Base-by-base conservation (phyloP, 2,888 invertebrate genomes). In the Alentia gelatinosa region DNA sequence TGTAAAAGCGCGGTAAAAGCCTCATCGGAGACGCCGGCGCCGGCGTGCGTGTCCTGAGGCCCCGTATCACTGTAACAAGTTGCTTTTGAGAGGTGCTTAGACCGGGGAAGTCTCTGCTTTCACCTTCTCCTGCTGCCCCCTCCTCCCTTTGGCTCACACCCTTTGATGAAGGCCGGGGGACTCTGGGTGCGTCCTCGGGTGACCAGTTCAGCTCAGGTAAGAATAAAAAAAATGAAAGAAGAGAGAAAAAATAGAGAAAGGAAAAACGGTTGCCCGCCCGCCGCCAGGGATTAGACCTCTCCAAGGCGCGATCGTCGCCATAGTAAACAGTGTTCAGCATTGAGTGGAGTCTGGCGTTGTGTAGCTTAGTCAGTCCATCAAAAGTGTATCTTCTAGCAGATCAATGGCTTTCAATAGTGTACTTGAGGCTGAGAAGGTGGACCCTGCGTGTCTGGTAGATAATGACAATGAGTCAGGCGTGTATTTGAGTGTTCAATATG, bases 11-110 rank as follows among this genome's bases (percentile, higher is more conserved):
- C n/a, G n/a, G n/a, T n/a, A n/a, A n/a, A n/a, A n/a, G n/a, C n/a
- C n/a, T n/a, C n/a, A n/a, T n/a, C n/a, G n/a, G n/a, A n/a, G n/a
- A n/a, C n/a, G n/a, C n/a, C n/a, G n/a, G n/a, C n/a, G n/a, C n/a
- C n/a, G n/a, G n/a, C n/a, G 63, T 7, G 12, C 37, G 15, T 79
- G 37, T 39, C 35, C 37, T 83, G 39, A 19, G 83, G 83, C 35
- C 83, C 15, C 26, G 37, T 83, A 83, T 83, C 83, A 83, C 15
- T 30, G 37, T 83, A 83, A 83, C 83, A 83, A 83, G 83, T 83
- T 35, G 37, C 37, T 39, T 79, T 79, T 83, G 83, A 35, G 4
- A 26, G 40, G 39, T 23, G 9, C 79, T 12, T 33, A 33, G 68
- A n/a, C 79, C 74, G 7, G n/a, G 35, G 30, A 68, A 68, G 83